A percentile compares a stretch with the other conserved stretches of the same genome.
Conservation (phyloP, 2,113 vertebrate species). For the Athene noctua region DNA sequence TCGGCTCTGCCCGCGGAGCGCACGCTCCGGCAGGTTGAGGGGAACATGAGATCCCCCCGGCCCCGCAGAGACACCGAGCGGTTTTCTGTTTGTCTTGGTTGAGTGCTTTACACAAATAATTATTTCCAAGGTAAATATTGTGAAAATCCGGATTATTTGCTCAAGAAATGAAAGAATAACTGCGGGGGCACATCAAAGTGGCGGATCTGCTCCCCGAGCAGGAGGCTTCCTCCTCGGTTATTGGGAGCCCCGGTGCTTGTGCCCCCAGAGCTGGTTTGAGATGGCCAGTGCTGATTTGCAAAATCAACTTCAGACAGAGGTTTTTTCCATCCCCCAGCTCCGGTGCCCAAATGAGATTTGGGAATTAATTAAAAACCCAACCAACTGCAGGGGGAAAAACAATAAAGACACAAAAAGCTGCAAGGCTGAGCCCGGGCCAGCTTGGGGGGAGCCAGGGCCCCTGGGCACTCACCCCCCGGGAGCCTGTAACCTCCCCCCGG, state of each 20-base stretch:
- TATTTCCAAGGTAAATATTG: slow-evolving; percentile 65
- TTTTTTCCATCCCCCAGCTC: not conserved
- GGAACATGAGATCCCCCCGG: not conserved
- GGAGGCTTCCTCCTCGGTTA: not conserved
- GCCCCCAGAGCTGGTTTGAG: not conserved
- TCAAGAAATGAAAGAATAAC: slow-evolving; percentile 67
- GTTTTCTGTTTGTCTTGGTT: slow-evolving; percentile 52
- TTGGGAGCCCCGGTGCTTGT: not conserved
- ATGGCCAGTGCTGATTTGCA: not conserved
- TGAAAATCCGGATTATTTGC: slow-evolving; percentile 64
- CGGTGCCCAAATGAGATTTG: not conserved
- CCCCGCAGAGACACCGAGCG: not conserved
- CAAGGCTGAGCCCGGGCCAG: not conserved
- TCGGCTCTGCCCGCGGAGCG: rapidly evolving
- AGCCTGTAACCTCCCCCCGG: not conserved
- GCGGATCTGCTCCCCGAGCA: not conserved
- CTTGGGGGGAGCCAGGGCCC: not conserved
- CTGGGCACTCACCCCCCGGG: rapidly evolving
- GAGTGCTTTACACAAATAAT: slow-evolving; percentile 23
- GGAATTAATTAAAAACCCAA: not conserved
- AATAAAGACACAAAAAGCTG: not conserved
- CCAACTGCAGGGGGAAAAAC: not conserved
- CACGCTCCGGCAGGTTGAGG: not conserved
- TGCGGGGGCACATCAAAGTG: slow-evolving; percentile 43
- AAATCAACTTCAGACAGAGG: not conserved